Evolutionary conservation across 2,113 vertebrate species (phyloP).

Genomic region (Sinocyclocheilus anophthalmus): DNA sequence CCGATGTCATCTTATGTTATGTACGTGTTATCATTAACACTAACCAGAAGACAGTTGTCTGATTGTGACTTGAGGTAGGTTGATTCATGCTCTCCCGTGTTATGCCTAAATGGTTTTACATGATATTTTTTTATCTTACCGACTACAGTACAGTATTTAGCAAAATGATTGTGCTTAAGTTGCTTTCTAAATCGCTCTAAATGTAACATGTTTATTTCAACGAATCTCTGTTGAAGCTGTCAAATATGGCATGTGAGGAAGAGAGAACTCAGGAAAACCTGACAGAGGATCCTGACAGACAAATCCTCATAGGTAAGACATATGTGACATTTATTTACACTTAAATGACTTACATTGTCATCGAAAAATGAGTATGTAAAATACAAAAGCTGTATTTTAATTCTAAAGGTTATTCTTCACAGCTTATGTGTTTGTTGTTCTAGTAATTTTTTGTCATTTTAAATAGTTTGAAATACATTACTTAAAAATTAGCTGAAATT

Average conservation of each 20-base stretch:
- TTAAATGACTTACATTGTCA: neutral
- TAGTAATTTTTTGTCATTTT: neutral
- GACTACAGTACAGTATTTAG: neutral
- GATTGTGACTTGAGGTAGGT: neutral
- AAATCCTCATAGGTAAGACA: slow-evolving; percentile 32
- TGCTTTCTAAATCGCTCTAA: neutral
- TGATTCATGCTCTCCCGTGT: neutral
- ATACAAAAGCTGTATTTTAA: neutral
- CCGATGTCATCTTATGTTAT: neutral
- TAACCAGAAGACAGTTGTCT: neutral
- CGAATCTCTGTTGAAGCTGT: neutral
- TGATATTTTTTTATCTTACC: neutral
- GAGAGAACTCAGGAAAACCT: neutral
- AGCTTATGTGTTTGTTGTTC: neutral
- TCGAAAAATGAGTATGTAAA: neutral
- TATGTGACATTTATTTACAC: neutral
- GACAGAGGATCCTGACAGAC: neutral
- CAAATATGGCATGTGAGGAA: slow-evolving; percentile 41
- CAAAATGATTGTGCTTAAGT: neutral
- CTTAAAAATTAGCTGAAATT: neutral
- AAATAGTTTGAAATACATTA: neutral
- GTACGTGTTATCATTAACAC: neutral
- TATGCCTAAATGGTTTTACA: neutral
- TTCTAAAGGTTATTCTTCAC: neutral
- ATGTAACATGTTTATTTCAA: neutral